A percentile compares a stretch with the other conserved stretches of the same genome.
Evolutionary conservation across 2,888 invertebrate species (phyloP).

Genomic region (Clusia tigrina): DNA sequence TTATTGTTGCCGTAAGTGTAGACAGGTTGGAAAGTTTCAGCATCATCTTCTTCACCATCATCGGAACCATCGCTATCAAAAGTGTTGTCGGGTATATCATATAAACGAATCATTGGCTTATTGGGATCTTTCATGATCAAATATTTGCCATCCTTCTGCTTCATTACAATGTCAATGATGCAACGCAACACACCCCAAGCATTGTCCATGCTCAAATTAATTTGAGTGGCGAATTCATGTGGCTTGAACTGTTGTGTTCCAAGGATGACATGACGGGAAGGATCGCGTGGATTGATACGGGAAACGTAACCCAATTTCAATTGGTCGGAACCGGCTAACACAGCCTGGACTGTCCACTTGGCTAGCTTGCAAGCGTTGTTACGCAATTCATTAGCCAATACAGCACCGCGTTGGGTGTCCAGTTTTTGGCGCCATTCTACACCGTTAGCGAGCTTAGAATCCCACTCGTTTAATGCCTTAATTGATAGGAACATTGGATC

Average conservation of each 20-base stretch:
- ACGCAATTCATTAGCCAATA: slow-evolving; percentile 95
- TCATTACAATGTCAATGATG: slow-evolving; percentile 96
- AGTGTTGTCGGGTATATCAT: slow-evolving; percentile 98
- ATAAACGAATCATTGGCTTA: slow-evolving; percentile 96
- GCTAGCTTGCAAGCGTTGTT: slow-evolving; percentile 99
- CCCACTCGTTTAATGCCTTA: slow-evolving; percentile 99
- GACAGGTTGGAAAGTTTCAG: slow-evolving; percentile 63
- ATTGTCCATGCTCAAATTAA: slow-evolving; percentile 99
- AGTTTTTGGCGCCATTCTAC: slow-evolving; percentile 99
- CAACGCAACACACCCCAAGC: slow-evolving; percentile 98
- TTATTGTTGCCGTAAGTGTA: slow-evolving; percentile 53
- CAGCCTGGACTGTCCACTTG: slow-evolving; percentile 97
- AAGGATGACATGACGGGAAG: slow-evolving; percentile 93
- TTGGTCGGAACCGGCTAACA: slow-evolving; percentile 95
- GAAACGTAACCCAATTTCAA: slow-evolving; percentile 99
- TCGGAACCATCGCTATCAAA: slow-evolving; percentile 98
- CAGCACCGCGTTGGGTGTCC: slow-evolving; percentile 97
- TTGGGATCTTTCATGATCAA: slow-evolving; percentile 99
- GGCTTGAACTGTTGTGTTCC: slow-evolving; percentile 99
- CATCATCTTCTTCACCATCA: slow-evolving; percentile 62
- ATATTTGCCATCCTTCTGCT: slow-evolving; percentile 95
- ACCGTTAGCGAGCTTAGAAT: slow-evolving; percentile 92
- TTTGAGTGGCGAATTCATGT: slow-evolving; percentile 97
- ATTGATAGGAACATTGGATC: slow-evolving; percentile 93
- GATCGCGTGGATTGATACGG: slow-evolving; percentile 89